A percentile compares a stretch with the other conserved stretches of the same genome.
These are phyloP conservation scores for Eleutherodactylus coqui DNA, from an alignment of 2,797 vertebrate genomes.

Conservation along the genomic window DNA sequence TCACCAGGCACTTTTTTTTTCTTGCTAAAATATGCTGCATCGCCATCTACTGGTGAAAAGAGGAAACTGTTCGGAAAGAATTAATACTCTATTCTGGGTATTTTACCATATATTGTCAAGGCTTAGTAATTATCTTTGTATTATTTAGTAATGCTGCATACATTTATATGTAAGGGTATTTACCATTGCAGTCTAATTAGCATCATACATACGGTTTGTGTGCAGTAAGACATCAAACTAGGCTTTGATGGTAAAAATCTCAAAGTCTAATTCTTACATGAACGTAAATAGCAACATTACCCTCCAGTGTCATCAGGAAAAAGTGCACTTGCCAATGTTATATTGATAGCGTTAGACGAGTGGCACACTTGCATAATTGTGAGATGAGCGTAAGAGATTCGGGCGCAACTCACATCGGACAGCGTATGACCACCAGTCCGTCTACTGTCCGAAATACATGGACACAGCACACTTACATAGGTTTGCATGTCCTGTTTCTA, in stretches of 20 bases:
- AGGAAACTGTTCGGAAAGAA: not conserved
- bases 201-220: not conserved
- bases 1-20: not conserved
- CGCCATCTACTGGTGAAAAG: conserved; percentile 26
- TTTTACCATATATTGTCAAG: too few species aligned
- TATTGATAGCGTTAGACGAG: too few species aligned
- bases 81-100: not conserved
- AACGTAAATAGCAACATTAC: not conserved
- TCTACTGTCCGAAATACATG: too few species aligned
- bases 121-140: not conserved
- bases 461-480: too few species aligned
- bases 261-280: not conserved
- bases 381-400: too few species aligned
- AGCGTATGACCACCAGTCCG: too few species aligned
- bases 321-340: not conserved
- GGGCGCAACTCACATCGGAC: too few species aligned
- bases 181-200: not conserved
- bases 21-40: not conserved
- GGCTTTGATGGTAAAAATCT: not conserved
- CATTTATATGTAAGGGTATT: not conserved
- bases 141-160: not conserved
- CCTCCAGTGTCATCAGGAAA: not conserved
- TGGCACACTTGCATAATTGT: too few species aligned
- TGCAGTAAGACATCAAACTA: too few species aligned
- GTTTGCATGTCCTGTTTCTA: too few species aligned